Base-by-base conservation (phyloP, 2,113 vertebrate genomes). In the Reinhardtius hippoglossoides region DNA sequence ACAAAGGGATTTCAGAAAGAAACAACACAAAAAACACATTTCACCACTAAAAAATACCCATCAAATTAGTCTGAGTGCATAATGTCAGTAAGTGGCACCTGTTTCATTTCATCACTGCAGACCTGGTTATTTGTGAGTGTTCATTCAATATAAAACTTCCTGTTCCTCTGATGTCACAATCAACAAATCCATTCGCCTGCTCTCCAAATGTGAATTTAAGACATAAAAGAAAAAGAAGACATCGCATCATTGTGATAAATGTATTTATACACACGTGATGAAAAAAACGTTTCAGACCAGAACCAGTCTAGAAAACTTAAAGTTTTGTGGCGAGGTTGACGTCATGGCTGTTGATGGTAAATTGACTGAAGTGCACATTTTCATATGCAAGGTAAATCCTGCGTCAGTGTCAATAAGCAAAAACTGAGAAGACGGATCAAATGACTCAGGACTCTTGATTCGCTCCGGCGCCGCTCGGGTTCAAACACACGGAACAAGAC, bases 21-120 rank as follows among this genome's bases (percentile, higher is more conserved):
- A 76, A 73, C 12, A 76, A 21, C 4, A 31, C 6, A 6, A 31
- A 31, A 31, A 7, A 7, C 6, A 31, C 31, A 52, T 72, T 82
- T 77, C 13, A 78, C 48, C 26, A 67, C 77, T 82, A 76, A 82
- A 65, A 82, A 77, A 76, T 66, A 78, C 61, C 65, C 76, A 65
- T 81, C 74, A 63, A 82, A 86, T 77, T 62, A 82, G 69, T 69
- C 52, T 58, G 82, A 86, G 77, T 80, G 82, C 86, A 81, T 81
- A 78, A 54, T 75, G 14, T 81, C 56, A 82, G 62, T 72, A 74
- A 84, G 84, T 82, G 80, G 71, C 77, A 87, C 70, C 65, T 69
- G 64, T 70, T 77, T 71, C 15, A 61, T 57, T 66, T 46, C 44
- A 58, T 62, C 23, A 66, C 74, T 42, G 57, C 75, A 82, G 81